A percentile compares a stretch with the other conserved stretches of the same genome.
Evolutionary conservation across 2,888 invertebrate genomes (phyloP).

Genomic region (Lochmaea capreae): DNA sequence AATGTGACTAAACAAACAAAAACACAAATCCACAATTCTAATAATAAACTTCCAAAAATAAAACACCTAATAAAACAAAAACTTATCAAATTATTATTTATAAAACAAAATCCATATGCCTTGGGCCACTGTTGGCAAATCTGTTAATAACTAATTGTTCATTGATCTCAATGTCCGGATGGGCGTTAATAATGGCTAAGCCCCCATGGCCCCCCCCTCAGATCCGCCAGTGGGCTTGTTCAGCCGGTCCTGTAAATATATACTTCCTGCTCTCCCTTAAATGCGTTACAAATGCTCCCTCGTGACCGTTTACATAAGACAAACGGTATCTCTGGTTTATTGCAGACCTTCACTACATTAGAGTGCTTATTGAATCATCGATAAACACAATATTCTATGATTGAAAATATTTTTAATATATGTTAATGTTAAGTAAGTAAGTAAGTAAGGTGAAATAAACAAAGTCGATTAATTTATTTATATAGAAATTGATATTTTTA

Average conservation of each 20-base stretch:
- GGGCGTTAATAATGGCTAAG: too few relatives aligned
- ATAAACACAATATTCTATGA: conserved; percentile 20
- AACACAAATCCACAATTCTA: too few relatives aligned
- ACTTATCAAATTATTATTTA: too few relatives aligned
- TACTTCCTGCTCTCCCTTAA: conserved; percentile 5
- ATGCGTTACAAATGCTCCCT: conserved; percentile 11
- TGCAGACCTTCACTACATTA: conserved; percentile 17
- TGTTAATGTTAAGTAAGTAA: conserved; percentile 2
- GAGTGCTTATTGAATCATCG: conserved; percentile 29
- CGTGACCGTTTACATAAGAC: conserved; percentile 30
- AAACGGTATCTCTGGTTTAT: conserved; percentile 18
- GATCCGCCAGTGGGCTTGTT: too few relatives aligned
- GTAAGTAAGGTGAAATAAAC: background rate
- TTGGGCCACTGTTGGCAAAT: too few relatives aligned
- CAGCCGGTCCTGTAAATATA: background rate
- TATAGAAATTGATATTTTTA: background rate
- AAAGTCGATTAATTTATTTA: background rate
- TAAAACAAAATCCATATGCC: too few relatives aligned
- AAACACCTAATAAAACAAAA: too few relatives aligned
- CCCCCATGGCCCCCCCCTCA: too few relatives aligned
- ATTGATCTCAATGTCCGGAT: too few relatives aligned
- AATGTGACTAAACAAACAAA: too few relatives aligned
- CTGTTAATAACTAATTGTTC: too few relatives aligned
- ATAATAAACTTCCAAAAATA: too few relatives aligned
- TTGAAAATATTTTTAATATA: conserved; percentile 10